Evolutionary conservation across 1,140 invertebrate species (phyloP), one percentile per base, ranked within the genome.

Genomic region (Pararge aegeria): DNA sequence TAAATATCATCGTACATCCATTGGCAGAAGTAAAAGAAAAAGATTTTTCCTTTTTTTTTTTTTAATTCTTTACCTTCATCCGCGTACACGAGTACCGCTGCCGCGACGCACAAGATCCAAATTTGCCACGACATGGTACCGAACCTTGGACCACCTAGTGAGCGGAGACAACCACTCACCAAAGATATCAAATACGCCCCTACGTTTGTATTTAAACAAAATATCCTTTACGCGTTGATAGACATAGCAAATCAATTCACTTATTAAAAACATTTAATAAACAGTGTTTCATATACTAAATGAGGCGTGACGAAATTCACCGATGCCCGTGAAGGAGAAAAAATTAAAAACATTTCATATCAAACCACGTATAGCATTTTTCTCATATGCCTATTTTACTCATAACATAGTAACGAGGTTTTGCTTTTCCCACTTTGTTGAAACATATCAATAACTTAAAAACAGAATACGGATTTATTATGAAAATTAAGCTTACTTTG

Each of bases 251-350:
- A 84, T 83, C 72, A 66, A 84, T 87, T 83, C 27, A 58, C 46
- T 75, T 81, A 85, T 83, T 83, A 75, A 81, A 80, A 74, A 54
- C 13, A 63, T 66, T 71, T 56, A 70, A 71, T 78, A 68, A 64
- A 74, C 68, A 60, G 52, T 56, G 13, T 21, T 29, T 59, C 60
- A 34, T 57, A 64, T 52, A 55, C 30, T 55, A 59, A 66, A 78
- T 54, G 51, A 68, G 64, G 53, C 70, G 65, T 66, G 46, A 34
- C 62, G 55, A 55, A 38, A 58, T n/a, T 20, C 20, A 24, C n/a
- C 20, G 30, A 49, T 40, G 18, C 9, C 51, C 51, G 12, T 53
- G 51, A 53, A 38, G 2, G 46, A 21, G 46, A 7, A 2, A 19
- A 52, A 38, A 37, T 34, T 52, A 37, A 37, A n/a, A 52, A 52